phyloP scores from a whole-genome alignment of 64 coral and sea anemone species.

The Porites australiensis region DNA sequence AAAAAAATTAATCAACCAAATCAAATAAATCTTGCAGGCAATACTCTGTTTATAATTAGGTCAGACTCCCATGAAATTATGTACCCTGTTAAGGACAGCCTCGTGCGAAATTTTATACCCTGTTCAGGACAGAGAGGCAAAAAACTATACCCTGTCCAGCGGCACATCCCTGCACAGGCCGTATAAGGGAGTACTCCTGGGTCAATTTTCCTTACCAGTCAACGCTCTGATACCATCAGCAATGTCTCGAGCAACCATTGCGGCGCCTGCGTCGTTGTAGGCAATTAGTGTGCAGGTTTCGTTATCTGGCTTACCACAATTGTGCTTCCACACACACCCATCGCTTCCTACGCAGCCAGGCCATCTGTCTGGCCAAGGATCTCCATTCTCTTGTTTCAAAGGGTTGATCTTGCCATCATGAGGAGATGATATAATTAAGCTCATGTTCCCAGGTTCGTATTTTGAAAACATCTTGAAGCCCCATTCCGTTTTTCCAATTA shows the following conservation, averaged over 20 bases:
- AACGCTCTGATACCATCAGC: constrained; percentile 17
- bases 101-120: no score
- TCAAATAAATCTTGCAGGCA: no score
- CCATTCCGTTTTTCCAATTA: not conserved
- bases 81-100: no score
- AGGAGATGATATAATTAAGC: not conserved
- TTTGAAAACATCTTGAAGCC: constrained; percentile 13
- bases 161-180: no score
- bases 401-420: constrained; percentile 1
- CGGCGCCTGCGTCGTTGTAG: not conserved
- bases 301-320: no score
- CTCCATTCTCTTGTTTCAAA: constrained; percentile 33
- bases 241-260: constrained; percentile 23
- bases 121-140: no score
- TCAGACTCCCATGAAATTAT: no score
- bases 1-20: no score
- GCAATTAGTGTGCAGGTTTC: not conserved
- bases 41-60: no score
- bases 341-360: constrained; percentile 4
- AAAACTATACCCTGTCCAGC: no score
- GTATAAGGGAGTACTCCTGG: no score
- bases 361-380: constrained; percentile 40
- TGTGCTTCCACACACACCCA: not conserved
- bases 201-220: no score
- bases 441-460: not conserved